These are phyloP conservation scores for Colletes collaris DNA, from an alignment of 2,888 invertebrate species.

Conservation along the genomic window DNA sequence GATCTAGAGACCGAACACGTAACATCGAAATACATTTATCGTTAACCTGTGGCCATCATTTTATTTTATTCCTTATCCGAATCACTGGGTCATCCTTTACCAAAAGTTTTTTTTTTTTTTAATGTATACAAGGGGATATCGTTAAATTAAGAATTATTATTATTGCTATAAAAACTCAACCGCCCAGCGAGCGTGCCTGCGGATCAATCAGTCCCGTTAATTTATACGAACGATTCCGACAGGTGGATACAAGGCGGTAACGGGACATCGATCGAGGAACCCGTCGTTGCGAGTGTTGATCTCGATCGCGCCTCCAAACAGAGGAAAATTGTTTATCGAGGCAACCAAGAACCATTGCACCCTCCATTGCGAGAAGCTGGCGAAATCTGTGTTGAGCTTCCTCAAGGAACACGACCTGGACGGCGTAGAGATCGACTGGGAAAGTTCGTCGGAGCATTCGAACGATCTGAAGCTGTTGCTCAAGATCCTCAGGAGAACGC, in stretches of 20 bases:
- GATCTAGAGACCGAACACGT: too few species aligned
- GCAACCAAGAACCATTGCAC: constrained; percentile 22
- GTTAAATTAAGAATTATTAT: too few species aligned
- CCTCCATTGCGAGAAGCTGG: constrained; percentile 84
- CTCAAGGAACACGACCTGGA: constrained; percentile 89
- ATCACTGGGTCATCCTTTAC: too few species aligned
- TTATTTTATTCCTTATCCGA: too few species aligned
- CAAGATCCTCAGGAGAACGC: constrained; percentile 58
- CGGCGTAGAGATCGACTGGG: constrained; percentile 90
- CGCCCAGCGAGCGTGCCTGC: too few species aligned
- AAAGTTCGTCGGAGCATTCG: constrained; percentile 28
- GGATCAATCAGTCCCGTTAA: constrained; percentile 32
- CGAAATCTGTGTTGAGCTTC: constrained; percentile 87
- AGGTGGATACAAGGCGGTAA: constrained; percentile 90
- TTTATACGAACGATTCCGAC: constrained; percentile 54
- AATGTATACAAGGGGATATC: too few species aligned
- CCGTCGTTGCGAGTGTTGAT: constrained; percentile 89
- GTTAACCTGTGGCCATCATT: too few species aligned
- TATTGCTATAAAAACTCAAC: too few species aligned
- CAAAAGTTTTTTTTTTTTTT: too few species aligned
- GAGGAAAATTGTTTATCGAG: constrained; percentile 37
- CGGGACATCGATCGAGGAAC: constrained; percentile 87
- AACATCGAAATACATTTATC: too few species aligned
- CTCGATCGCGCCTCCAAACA: constrained; percentile 84
- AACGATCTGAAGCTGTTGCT: constrained; percentile 36